Evolutionary conservation across 2,888 invertebrate species (phyloP), one percentile per base, ranked within the genome.

Genomic region (Drosophila paucipuncta): DNA sequence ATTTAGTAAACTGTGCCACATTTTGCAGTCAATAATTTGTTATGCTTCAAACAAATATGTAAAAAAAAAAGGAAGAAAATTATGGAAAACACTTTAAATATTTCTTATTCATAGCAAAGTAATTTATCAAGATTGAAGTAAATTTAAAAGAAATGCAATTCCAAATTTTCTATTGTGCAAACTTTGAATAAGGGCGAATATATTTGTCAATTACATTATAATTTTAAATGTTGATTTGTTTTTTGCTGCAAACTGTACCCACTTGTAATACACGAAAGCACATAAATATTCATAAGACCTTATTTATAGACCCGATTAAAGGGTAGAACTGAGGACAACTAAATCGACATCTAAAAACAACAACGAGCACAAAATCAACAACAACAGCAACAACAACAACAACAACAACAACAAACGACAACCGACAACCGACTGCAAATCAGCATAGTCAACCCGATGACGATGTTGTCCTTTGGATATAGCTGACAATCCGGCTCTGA

Each of bases 401-500:
- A 39, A 13, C 33, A 33, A 10, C 4, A 13, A 13, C 35, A 1
- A 33, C 28, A 35, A 18, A 11, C 16, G 22, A 41, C 57, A 63
- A 67, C 47, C 63, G 55, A 63, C 55, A 62, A 63, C 68, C 65
- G 78, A 78, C 78, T 73, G 77, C 59, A 73, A 79, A 79, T 79
- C 82, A 77, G 52, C 73, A 84, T 74, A 68, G 77, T 60, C 63
- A 11, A 62, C 47, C 66, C 75, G 78, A 43, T 75, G 70, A 75
- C 66, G 74, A 60, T 59, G 73, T 49, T 75, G 73, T 71, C 59
- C 76, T 64, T 75, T 82, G 71, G 69, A 57, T 77, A 75, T 77
- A 73, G 70, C 77, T 63, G 82, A 60, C 70, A 76, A 64, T 62
- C 58, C 64, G 30, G 58, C 52, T 9, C 41, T 30, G 47, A 39